Base-by-base conservation (phyloP, 1,140 invertebrate genomes). In the Antheraea pernyi region DNA sequence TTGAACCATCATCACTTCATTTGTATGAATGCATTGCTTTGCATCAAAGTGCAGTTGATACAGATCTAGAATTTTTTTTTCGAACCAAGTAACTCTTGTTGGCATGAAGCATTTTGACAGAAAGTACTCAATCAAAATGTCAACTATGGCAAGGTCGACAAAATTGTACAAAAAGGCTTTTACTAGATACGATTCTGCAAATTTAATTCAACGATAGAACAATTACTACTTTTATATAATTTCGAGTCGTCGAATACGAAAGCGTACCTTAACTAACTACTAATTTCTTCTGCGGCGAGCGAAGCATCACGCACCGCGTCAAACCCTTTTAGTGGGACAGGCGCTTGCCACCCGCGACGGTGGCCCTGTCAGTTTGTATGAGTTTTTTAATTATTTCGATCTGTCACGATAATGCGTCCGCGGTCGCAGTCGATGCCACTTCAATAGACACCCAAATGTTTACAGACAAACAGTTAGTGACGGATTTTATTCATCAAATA, bases 251-350 rank as follows among this genome's bases (percentile, higher is more conserved):
- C 4, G 4, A 46, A 19, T 16, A 16, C 8, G 37, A 18, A 46
- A 65, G 2, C 39, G 36, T 37, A 8, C 37, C 11, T 46, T 65
- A 65, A 42, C 37, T 36, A 18, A 60, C 59, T 77, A 80, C 82
- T 85, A 83, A 88, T 85, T 85, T 86, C 87, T 88, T 76, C 72
- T 65, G 37, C 63, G 73, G 76, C 76, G 39, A 65, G 75, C 79
- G 81, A 82, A 82, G 82, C 73, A 77, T 83, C 76, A 84, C 83
- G 82, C 73, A 77, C 82, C 76, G 66, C 75, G 84, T 86, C 86
- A 83, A 87, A 87, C 85, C 85, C 83, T 88, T 88, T 88, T 87
- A 90, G 79, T 78, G 76, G 78, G 80, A 79, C 72, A 69, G 66
- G 71, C 74, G 73, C 65, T 76, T 73, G 77, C 82, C 85, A 84